Base-by-base conservation (phyloP, 2,888 invertebrate genomes). In the Gymnoscelis rufifasciata region DNA sequence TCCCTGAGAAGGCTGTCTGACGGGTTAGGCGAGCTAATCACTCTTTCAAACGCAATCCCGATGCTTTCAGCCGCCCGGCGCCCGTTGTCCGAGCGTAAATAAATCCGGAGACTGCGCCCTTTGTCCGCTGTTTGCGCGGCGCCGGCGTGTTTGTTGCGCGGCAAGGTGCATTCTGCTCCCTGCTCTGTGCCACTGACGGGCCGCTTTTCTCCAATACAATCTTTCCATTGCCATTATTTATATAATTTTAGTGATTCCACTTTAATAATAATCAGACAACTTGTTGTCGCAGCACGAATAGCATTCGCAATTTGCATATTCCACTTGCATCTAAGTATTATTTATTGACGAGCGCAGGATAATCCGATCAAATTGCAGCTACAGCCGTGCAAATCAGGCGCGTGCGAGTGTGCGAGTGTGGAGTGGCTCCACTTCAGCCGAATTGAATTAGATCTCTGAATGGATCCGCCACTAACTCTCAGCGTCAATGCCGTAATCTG, bases 401-500 rank as follows among this genome's bases (percentile, higher is more conserved):
- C 1, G 3, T 7, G 3, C 2, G n/a, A 10, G 15, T 19, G 11
- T 7, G 11, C 10, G 4, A 2, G 26, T 26, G 28, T 28, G 3
- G 8, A 8, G n/a, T 1, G 8, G 10, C 10, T 69, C 71, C 74
- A 72, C 78, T 78, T 67, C 56, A 60, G 54, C 62, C 66, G 69
- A 77, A 78, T 78, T 76, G 76, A 77, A 78, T 78, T 77, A 76
- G 70, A 71, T 69, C 66, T 64, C 60, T 67, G 57, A 70, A 66
- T 62, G 63, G 60, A 57, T 53, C 56, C 60, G 61, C 57, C 59
- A 63, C 74, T 78, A 76, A 78, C 80, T 80, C 70, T 58, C 66
- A 71, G 74, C 72, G 74, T 77, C 80, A 79, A 81, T 81, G 72
- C 64, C 75, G 77, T 81, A 80, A 81, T 80, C 79, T 75, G 71